A percentile compares a stretch with the other conserved stretches of the same genome.
Evolutionary conservation across 2,888 invertebrate genomes (phyloP).

Genomic region (Plebejus melissa): DNA sequence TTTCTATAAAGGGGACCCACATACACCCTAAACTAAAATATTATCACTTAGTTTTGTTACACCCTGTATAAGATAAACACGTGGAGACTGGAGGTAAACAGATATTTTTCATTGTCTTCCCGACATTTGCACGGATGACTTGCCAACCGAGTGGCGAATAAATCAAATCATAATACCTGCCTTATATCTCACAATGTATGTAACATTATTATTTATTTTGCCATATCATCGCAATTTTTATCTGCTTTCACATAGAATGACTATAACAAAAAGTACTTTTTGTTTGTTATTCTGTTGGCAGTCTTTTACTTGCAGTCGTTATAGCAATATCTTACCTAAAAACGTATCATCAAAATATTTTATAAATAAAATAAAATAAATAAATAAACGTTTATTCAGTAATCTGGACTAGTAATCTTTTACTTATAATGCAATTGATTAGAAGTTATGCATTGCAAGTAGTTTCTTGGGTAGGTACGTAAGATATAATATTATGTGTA

Average conservation of each 20-base stretch:
- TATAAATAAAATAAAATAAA: too few species aligned
- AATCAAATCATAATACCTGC: slow-evolving; percentile 21
- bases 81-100: slow-evolving; percentile 13
- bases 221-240: not conserved
- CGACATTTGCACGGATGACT: slow-evolving; percentile 16
- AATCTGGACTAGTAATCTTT: too few species aligned
- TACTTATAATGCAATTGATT: too few species aligned
- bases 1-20: too few species aligned
- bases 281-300: not conserved
- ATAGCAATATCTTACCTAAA: too few species aligned
- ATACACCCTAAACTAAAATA: too few species aligned
- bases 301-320: too few species aligned
- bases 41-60: not conserved
- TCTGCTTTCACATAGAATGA: not conserved
- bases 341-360: too few species aligned
- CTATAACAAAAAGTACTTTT: not conserved
- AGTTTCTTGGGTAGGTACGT: too few species aligned
- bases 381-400: too few species aligned
- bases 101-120: slow-evolving; percentile 29
- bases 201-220: not conserved
- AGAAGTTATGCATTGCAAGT: too few species aligned
- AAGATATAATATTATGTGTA: too few species aligned
- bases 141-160: slow-evolving; percentile 4
- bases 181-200: not conserved
- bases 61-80: slow-evolving; percentile 21